Base-by-base conservation (phyloP, 2,888 invertebrate genomes). In the Megastigmus dorsalis region DNA sequence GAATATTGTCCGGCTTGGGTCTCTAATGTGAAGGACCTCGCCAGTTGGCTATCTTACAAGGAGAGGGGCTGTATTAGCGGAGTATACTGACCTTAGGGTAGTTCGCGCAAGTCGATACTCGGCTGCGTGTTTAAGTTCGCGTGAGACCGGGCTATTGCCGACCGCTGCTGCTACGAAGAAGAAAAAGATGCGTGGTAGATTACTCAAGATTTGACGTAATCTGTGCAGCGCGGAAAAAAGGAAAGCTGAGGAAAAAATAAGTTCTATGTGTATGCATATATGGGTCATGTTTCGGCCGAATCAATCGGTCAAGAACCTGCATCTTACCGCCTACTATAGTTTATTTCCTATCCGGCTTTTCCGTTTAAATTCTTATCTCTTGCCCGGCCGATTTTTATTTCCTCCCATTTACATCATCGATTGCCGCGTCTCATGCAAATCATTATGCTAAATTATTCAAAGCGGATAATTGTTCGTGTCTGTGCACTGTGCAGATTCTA, bases 21-120 rank as follows among this genome's bases (percentile, higher is more conserved):
- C 30, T 4, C n/a, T 13, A 48, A 48, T 26, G 38, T 45, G 26
- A 74, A 70, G 70, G 69, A 70, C 59, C 59, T 65, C 57, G 26
- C 10, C 30, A 20, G 10, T 7, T 15, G 28, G 45, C 55, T 38
- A 50, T 62, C 63, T 59, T 7, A 43, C 3, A 18, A 6, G 41
- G n/a, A n/a, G n/a, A n/a, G 18, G 33, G 26, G 57, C 20, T 62
- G 30, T 23, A 68, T 74, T 62, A 68, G 30, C 67, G 38, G 72
- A 60, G 76, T 74, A 70, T 76, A 76, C 76, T 76, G 76, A 76
- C 76, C 76, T 76, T 60, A 76, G 66, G n/a, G 43, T 52, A 26
- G 20, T 15, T 23, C 43, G 15, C 57, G 9, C 52, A 1, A 76
- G 76, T 76, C 76, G 74, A 76, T 66, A 60, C 41, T 54, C 52